Percentiles rank a stretch among this genome's conserved stretches.
Conservation (phyloP, 2,797 vertebrate genomes). For the Molossus alvarezi region DNA sequence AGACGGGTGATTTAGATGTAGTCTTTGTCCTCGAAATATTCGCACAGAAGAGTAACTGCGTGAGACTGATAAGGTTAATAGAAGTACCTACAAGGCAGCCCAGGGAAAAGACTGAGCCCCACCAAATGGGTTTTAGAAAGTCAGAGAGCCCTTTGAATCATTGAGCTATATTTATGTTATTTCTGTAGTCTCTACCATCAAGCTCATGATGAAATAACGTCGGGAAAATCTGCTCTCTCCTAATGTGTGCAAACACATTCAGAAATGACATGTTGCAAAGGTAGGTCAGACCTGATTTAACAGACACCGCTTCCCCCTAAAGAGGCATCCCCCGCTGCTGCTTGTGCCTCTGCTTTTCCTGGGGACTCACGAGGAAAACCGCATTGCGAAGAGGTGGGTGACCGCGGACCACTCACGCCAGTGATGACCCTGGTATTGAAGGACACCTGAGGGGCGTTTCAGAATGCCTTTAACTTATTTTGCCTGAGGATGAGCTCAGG, state of each 20-base stretch:
- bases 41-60: slow-evolving; percentile 38
- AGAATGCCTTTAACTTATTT: slow-evolving; percentile 41
- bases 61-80: background rate
- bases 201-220: slow-evolving; percentile 59
- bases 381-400: slow-evolving; percentile 3
- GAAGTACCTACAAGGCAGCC: background rate
- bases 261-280: slow-evolving; percentile 77
- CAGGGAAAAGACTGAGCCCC: background rate
- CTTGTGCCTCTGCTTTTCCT: slow-evolving; percentile 39
- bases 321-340: slow-evolving; percentile 29
- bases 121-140: slow-evolving; percentile 7
- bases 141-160: slow-evolving; percentile 30
- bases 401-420: background rate
- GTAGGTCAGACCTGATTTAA: slow-evolving; percentile 76
- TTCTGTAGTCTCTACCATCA: slow-evolving; percentile 56
- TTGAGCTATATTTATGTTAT: slow-evolving; percentile 61
- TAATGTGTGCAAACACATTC: slow-evolving; percentile 82
- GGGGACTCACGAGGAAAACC: slow-evolving; percentile 2
- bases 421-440: slow-evolving; percentile 51
- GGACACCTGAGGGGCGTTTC: slow-evolving; percentile 20
- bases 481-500: slow-evolving; percentile 7
- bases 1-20: slow-evolving; percentile 4
- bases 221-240: slow-evolving; percentile 57
- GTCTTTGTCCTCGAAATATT: slow-evolving; percentile 46
- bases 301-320: slow-evolving; percentile 37